Evolutionary conservation across 2,888 invertebrate species (phyloP).

Genomic region (Dynastes hyllus): DNA sequence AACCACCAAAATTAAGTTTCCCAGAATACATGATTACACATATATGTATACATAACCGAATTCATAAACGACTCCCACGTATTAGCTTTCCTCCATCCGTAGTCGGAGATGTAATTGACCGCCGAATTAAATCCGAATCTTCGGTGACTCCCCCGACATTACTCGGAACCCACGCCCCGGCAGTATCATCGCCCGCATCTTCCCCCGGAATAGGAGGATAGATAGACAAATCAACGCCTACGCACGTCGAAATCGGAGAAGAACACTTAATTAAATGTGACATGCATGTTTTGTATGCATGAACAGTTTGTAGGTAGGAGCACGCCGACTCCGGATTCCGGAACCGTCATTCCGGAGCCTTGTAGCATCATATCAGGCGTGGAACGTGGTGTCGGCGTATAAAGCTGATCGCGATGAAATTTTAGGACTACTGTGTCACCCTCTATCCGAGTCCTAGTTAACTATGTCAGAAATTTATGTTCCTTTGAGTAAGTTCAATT

Average conservation of each 20-base stretch:
- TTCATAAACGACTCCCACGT: neutral
- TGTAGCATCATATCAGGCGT: neutral
- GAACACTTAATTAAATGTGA: conserved; percentile 28
- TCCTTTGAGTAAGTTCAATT: neutral
- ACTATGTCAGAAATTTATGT: neutral
- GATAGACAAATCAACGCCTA: conserved; percentile 20
- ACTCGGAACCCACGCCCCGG: conserved; percentile 18
- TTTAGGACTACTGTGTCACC: neutral
- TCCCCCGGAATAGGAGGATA: neutral
- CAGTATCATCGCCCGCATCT: neutral
- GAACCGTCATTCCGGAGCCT: neutral
- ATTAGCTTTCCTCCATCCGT: neutral
- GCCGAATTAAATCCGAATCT: conserved; percentile 21
- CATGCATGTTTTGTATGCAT: conserved; percentile 27
- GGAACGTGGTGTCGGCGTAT: neutral
- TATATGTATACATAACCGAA: neutral
- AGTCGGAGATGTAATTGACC: neutral
- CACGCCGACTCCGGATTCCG: neutral
- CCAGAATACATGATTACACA: too few relatives aligned
- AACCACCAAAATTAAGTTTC: neutral
- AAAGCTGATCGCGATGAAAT: neutral
- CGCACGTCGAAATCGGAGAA: conserved; percentile 1
- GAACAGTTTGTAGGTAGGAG: neutral
- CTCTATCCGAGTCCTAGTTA: too few relatives aligned
- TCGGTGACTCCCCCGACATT: conserved; percentile 18